These are phyloP conservation scores for Drosophila tripunctata DNA, from an alignment of 2,888 invertebrate species.

Conservation along the genomic window DNA sequence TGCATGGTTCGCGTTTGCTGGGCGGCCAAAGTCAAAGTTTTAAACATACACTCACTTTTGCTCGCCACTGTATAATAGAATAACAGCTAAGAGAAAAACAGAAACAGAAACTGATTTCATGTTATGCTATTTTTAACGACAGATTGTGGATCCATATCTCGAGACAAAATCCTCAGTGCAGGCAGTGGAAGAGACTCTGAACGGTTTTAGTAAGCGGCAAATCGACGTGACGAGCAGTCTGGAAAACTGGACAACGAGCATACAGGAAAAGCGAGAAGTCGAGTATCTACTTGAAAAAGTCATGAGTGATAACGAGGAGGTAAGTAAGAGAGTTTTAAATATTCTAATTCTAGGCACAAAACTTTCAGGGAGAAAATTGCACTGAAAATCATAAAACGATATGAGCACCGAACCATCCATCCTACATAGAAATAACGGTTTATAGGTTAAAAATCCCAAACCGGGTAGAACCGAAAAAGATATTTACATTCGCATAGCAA, in stretches of 20 bases:
- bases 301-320: constrained; percentile 88
- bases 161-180: constrained; percentile 88
- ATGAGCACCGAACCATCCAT: no score
- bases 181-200: constrained; percentile 89
- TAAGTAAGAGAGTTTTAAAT: constrained; percentile 71
- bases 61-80: not conserved
- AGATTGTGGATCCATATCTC: constrained; percentile 89
- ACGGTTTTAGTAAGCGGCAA: constrained; percentile 88
- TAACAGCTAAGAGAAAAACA: constrained; percentile 6
- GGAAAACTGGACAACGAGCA: constrained; percentile 89
- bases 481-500: no score
- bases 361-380: no score
- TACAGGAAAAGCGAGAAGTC: constrained; percentile 86
- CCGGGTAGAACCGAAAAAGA: no score
- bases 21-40: no score
- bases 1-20: no score
- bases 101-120: constrained; percentile 57
- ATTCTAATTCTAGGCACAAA: no score
- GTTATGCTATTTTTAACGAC: constrained; percentile 72
- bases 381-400: no score
- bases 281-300: constrained; percentile 85
- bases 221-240: constrained; percentile 88
- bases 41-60: no score
- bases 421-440: no score
- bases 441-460: no score